phyloP scores from a whole-genome alignment of 2,888 invertebrate species.

The Megastigmus dorsalis region DNA sequence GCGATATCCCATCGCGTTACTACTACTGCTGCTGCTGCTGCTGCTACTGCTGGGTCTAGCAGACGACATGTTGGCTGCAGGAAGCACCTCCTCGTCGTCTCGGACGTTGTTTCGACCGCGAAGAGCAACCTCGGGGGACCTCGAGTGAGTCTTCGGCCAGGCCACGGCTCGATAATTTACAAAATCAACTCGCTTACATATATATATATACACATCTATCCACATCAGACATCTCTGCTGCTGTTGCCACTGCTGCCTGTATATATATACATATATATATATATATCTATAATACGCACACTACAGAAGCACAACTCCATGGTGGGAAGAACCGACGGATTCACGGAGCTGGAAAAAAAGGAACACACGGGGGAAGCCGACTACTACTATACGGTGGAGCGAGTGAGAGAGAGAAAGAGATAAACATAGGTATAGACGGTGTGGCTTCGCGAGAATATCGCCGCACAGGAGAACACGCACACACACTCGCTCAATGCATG shows the following conservation, averaged over 20 bases:
- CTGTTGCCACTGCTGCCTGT: too few relatives aligned
- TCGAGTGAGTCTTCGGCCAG: conserved; percentile 66
- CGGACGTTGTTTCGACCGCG: conserved; percentile 70
- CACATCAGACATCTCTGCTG: too few relatives aligned
- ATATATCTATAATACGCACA: neutral
- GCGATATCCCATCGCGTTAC: conserved; percentile 3
- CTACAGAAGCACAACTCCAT: neutral
- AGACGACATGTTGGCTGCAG: conserved; percentile 75
- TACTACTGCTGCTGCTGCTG: conserved; percentile 25
- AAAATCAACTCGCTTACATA: too few relatives aligned
- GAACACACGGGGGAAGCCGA: neutral
- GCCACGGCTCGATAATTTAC: neutral
- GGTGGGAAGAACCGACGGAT: neutral
- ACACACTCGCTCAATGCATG: neutral
- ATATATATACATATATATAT: too few relatives aligned
- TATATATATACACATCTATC: too few relatives aligned
- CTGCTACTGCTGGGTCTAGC: conserved; percentile 62
- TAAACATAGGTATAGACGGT: conserved; percentile 34
- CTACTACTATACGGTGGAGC: too few relatives aligned
- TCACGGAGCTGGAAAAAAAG: conserved; percentile 5
- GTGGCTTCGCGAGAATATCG: neutral
- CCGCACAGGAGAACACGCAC: neutral
- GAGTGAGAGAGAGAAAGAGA: conserved; percentile 53
- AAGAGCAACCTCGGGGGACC: conserved; percentile 66
- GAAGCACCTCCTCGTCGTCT: conserved; percentile 64